Base-by-base conservation (phyloP, 1,140 invertebrate genomes). In the Drosophila nebulosa region DNA sequence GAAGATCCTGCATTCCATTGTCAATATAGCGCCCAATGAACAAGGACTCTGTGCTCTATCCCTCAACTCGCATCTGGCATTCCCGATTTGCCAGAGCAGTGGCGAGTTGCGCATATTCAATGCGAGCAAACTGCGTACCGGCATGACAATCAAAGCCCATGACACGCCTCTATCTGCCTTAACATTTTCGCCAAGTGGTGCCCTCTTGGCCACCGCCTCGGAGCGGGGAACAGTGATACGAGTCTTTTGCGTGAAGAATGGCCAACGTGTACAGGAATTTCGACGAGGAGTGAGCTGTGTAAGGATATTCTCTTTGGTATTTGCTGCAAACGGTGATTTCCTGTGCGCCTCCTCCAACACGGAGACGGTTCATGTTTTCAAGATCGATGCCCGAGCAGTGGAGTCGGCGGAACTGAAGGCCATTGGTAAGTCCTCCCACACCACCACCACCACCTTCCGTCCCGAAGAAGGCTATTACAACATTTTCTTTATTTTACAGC, bases 61-160 rank as follows among this genome's bases (percentile, higher is more conserved):
- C n/a, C 95, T 95, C 77, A 95, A 95, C 91, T 94, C 93, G 22
- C 97, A 99, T 66, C 96, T 99, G 66, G 99, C 98, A 7, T 99
- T 99, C 93, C 99, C 99, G 27, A 97, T 98, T 64, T 98, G 97
- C 64, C 97, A 95, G 84, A 95, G 95, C 42, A 97, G 96, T 69
- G 98, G 98, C 10, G 97, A 99, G 93, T 96, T 99, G 65, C 98
- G 99, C 92, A 98, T 99, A 90, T 99, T 99, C 92, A 98, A 99
- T 93, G 97, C 97, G 18, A 95, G 96, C 67, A 98, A 99, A 93
- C 93, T 99, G 92, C 95, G 97, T 93, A 96, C 97, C 4, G 98
- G 98, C 91, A 97, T 96, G 67, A 98, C 98, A 94, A 98, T 99
- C 74, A 95, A 96, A 64, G 99, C 99, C 22, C 99, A 99, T 92